These are phyloP conservation scores for Herminia tarsipennalis DNA, from an alignment of 2,888 invertebrate species.

Conservation along the genomic window DNA sequence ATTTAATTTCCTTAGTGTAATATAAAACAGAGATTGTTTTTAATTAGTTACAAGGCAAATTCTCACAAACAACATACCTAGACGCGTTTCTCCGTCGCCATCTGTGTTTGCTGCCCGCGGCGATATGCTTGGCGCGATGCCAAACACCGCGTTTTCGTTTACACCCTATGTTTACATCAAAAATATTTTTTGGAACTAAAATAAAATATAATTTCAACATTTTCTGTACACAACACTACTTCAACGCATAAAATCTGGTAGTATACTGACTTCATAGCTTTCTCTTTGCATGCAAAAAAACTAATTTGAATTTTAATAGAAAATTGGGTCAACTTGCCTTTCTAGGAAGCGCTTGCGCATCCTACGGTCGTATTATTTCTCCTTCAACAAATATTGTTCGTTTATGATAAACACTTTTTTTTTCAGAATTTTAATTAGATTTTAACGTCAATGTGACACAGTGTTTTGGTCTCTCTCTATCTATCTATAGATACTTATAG, in stretches of 20 bases:
- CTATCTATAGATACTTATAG: too few species aligned
- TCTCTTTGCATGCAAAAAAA: slow-evolving; percentile 79
- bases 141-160: slow-evolving; percentile 49
- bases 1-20: slow-evolving; percentile 39
- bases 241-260: slow-evolving; percentile 66
- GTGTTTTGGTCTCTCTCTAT: neutral
- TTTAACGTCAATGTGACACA: neutral
- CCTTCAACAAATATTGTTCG: slow-evolving; percentile 28
- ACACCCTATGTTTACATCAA: slow-evolving; percentile 51
- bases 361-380: slow-evolving; percentile 42
- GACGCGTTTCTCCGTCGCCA: slow-evolving; percentile 56
- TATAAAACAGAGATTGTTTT: slow-evolving; percentile 38
- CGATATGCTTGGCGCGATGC: slow-evolving; percentile 54
- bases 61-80: slow-evolving; percentile 51
- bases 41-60: slow-evolving; percentile 42
- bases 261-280: slow-evolving; percentile 71
- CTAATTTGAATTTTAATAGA: slow-evolving; percentile 81
- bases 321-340: slow-evolving; percentile 73
- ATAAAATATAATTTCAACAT: slow-evolving; percentile 51
- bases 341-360: slow-evolving; percentile 66
- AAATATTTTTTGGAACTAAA: slow-evolving; percentile 54
- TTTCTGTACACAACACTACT: slow-evolving; percentile 66
- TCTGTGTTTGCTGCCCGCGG: slow-evolving; percentile 56
- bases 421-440: slow-evolving; percentile 18
- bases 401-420: slow-evolving; percentile 30